These are phyloP conservation scores for Hypomecis punctinalis DNA, from an alignment of 2,888 invertebrate genomes.

Conservation along the genomic window DNA sequence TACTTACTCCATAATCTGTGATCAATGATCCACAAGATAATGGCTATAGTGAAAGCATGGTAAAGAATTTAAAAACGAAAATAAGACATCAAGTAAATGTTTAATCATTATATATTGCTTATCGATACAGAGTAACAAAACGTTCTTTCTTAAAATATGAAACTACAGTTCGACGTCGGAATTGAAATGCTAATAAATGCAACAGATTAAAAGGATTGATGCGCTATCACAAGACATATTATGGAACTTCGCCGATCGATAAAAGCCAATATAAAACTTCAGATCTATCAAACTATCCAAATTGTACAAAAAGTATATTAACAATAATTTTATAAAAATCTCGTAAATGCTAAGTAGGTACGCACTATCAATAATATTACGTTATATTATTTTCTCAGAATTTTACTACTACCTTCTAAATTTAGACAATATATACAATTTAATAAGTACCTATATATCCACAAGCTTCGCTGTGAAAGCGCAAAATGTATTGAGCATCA, in stretches of 20 bases:
- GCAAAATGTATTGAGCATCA: constrained; percentile 82
- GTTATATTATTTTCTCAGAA: constrained; percentile 66
- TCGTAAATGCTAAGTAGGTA: constrained; percentile 82
- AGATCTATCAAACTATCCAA: constrained; percentile 72
- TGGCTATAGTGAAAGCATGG: too few relatives aligned
- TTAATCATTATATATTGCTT: constrained; percentile 84
- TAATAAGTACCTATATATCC: constrained; percentile 64
- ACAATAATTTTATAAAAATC: constrained; percentile 76
- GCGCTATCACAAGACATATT: constrained; percentile 77
- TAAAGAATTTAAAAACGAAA: constrained; percentile 19
- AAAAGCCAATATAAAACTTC: constrained; percentile 79
- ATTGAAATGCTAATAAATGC: constrained; percentile 84
- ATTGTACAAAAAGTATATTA: constrained; percentile 76
- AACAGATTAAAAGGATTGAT: constrained; percentile 73
- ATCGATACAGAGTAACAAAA: constrained; percentile 83
- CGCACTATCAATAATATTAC: constrained; percentile 77
- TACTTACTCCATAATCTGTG: too few relatives aligned
- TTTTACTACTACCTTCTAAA: constrained; percentile 77
- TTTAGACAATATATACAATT: constrained; percentile 79
- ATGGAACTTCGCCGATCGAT: constrained; percentile 52
- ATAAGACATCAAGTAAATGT: constrained; percentile 54
- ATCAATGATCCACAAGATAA: too few relatives aligned
- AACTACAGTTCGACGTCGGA: constrained; percentile 72
- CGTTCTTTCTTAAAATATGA: constrained; percentile 75
- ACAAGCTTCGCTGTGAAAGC: constrained; percentile 80